Base-by-base conservation (phyloP, 2,113 vertebrate genomes). In the Rhizomys pruinosus region DNA sequence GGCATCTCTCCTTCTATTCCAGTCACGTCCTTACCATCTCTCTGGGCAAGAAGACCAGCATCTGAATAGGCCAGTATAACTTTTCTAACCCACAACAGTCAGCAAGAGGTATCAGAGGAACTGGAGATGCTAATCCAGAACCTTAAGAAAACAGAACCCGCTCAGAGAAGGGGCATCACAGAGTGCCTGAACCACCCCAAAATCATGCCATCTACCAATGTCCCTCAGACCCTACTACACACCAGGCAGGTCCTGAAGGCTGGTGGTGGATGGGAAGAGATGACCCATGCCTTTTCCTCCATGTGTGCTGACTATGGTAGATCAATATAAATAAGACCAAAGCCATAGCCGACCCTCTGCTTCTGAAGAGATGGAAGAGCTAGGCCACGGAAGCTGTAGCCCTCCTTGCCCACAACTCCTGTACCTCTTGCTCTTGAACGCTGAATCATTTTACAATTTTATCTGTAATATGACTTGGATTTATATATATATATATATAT, bases 181-280 rank as follows among this genome's bases (percentile, higher is more conserved):
- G 99, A 99, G 97, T 99, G 99, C 90, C 99, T 99, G 99, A 99
- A 99, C 97, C 99, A 99, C 93, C 99, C 99, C 39, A 99, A 99
- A 99, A 99, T 99, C 97, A 99, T 99, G 98, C 99, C 99, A 97
- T 99, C 99, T 16, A 99, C 99, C 97, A 99, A 99, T 97, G 99
- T 99, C 91, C 99, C 99, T 2, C 99, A 99, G 98, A 99, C 99
- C 13, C 99, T 99, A 0, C 98, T 99, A 93, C 99, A 99, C 98
- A 99, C 99, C 97, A 99, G 99, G 93, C 98, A 99, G 3, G 99
- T 99, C 94, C 98, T 99, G 86, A 99, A 99, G 93, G 99, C 99
- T 99, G 99, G 99, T 99, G 93, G 99, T 3, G 99, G 99, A 5
- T 98, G 99, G 99, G 99, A 99, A 98, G 99, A 99, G 98, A 99